Base-by-base conservation (phyloP, 2,797 vertebrate species). In the Spizella passerina region DNA sequence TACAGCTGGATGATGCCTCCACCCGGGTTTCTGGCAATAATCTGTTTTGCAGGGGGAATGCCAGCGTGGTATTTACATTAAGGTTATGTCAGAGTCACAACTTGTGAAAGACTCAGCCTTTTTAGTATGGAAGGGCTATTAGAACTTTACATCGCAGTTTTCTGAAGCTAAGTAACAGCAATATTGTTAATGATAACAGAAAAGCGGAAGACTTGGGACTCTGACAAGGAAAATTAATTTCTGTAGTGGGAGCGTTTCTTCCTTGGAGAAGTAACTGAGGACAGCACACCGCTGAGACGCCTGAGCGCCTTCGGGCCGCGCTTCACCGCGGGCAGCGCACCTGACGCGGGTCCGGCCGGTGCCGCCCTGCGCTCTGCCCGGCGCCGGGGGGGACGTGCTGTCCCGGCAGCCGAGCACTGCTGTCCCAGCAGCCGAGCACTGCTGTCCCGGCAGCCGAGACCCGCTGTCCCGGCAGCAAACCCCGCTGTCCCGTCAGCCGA, bases 301-400 rank as follows among this genome's bases (percentile, higher is more conserved):
- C 47, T 0, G 14, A 6, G 17, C 0, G 57, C 61, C 52, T 3
- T 11, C 0, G 1, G 65, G 2, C 46, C 30, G 43, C 41, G 4
- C 29, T 0, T 63, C 23, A 12, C 38, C 2, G 1, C 0, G 8
- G 2, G 55, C 50, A 8, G 46, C 14, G 34, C 6, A 4, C 30
- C 46, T 1, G 64, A 3, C 5, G 9, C 38, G 26, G 65, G 2
- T 17, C 17, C 12, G 34, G 41, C 32, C 30, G 38, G 15, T 3
- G 17, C 41, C 29, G 14, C 46, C 8, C 22, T 8, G 52, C 52
- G 52, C 30, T 53, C 30, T 20, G 50, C 50, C 29, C 49, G 49
- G 27, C 14, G 15, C 56, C 22, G 32, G 27, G 7, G 46, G 41
- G 49, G 15, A 22, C 30, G 26, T 18, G 14, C 27, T 4, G 26